These are phyloP conservation scores for Zaprionus lineosus DNA, from an alignment of 2,888 invertebrate genomes.

Conservation along the genomic window DNA sequence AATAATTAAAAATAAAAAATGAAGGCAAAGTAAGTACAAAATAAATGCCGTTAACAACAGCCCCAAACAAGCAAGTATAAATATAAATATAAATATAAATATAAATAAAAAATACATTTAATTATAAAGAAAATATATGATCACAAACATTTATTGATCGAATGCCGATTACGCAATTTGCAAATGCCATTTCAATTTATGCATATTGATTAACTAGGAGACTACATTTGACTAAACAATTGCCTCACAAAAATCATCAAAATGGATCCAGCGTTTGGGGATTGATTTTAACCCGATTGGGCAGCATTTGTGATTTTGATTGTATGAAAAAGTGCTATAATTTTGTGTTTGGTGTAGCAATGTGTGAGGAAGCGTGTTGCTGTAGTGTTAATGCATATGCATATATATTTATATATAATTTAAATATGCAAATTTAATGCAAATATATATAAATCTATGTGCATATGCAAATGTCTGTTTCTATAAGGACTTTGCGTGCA, in stretches of 20 bases:
- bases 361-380: too few relatives aligned
- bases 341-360: not conserved
- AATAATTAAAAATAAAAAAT: not conserved
- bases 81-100: not conserved
- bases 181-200: constrained; percentile 32
- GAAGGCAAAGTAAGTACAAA: not conserved
- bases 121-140: not conserved
- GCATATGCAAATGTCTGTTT: constrained; percentile 4
- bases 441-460: too few relatives aligned
- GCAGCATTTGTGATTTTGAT: not conserved
- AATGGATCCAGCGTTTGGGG: constrained; percentile 46
- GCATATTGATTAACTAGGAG: constrained; percentile 29
- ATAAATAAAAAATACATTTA: not conserved
- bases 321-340: not conserved
- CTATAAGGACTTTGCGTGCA: constrained; percentile 1
- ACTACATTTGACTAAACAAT: constrained; percentile 65
- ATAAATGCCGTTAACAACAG: not conserved
- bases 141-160: constrained; percentile 25
- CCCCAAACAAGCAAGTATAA: not conserved
- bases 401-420: too few relatives aligned
- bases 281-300: constrained; percentile 9
- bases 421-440: too few relatives aligned
- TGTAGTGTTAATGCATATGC: too few relatives aligned
- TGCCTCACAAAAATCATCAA: constrained; percentile 83
- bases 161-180: constrained; percentile 35